Evolutionary conservation across 2,888 invertebrate genomes (phyloP).

Genomic region (Bombylius major): DNA sequence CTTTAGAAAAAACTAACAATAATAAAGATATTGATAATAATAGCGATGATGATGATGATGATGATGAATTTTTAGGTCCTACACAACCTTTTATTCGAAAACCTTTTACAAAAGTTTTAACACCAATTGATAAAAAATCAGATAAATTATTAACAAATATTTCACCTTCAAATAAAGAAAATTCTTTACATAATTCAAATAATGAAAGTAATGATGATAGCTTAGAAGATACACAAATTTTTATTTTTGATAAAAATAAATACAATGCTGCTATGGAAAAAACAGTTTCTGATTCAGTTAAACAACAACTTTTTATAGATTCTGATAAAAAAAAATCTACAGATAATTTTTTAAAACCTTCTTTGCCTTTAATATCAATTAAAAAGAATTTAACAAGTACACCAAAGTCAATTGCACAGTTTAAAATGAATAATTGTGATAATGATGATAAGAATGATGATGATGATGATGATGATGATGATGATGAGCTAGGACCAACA

Average conservation of each 20-base stretch:
- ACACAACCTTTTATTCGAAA: neutral
- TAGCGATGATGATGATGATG: neutral
- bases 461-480: neutral
- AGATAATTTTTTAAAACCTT: too few species aligned
- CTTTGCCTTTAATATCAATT: too few species aligned
- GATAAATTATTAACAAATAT: neutral
- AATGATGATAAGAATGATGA: neutral
- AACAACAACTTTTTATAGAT: too few species aligned
- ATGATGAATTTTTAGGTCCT: neutral
- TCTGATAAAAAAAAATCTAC: too few species aligned
- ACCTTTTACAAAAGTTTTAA: too few species aligned
- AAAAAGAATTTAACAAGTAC: neutral
- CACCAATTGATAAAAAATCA: too few species aligned
- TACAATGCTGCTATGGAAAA: too few species aligned
- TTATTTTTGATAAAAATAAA: neutral
- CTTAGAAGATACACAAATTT: conserved; percentile 3
- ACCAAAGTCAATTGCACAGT: neutral
- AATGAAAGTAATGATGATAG: neutral
- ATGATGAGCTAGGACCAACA: conserved; percentile 1
- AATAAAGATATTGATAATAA: too few species aligned
- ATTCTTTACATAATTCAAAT: neutral
- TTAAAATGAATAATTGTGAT: neutral
- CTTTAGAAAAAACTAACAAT: too few species aligned
- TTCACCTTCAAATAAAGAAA: neutral
- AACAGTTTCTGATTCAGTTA: too few species aligned